Percentiles rank a stretch among this genome's conserved stretches.
Conservation (phyloP, 2,888 invertebrate genomes). For the Brenthis daphne region DNA sequence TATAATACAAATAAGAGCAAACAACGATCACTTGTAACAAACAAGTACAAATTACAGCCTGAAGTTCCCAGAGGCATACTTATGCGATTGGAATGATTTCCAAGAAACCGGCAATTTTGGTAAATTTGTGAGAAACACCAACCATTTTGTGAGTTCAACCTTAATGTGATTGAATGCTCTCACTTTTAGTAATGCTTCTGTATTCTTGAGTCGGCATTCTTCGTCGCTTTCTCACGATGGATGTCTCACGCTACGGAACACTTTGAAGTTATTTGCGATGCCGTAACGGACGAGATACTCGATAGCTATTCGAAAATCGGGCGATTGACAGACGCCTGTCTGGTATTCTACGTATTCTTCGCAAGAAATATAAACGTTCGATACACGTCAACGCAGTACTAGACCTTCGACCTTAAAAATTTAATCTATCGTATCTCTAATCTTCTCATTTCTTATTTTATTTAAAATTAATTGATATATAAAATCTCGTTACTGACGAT, state of each 20-base stretch:
- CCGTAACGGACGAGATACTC: slow-evolving; percentile 35
- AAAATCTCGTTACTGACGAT: slow-evolving; percentile 14
- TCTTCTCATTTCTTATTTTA: neutral
- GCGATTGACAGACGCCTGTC: slow-evolving; percentile 7
- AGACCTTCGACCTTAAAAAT: neutral
- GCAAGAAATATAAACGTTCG: neutral
- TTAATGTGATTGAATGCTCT: slow-evolving; percentile 60
- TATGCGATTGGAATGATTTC: slow-evolving; percentile 34
- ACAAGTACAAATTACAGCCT: slow-evolving; percentile 19
- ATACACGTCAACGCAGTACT: neutral
- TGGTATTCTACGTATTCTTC: slow-evolving; percentile 4
- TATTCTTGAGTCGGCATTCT: slow-evolving; percentile 52
- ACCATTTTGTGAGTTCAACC: slow-evolving; percentile 38
- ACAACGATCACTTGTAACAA: neutral
- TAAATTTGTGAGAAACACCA: slow-evolving; percentile 47
- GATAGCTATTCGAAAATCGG: slow-evolving; percentile 25
- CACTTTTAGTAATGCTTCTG: slow-evolving; percentile 57
- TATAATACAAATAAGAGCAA: slow-evolving; percentile 9
- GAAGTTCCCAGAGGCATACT: slow-evolving; percentile 32
- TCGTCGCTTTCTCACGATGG: slow-evolving; percentile 54
- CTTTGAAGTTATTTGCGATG: slow-evolving; percentile 35
- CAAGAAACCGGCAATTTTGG: slow-evolving; percentile 43
- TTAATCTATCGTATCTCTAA: neutral
- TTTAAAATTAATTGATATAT: neutral
- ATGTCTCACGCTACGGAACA: slow-evolving; percentile 40